Conservation (phyloP, 2,888 invertebrate genomes). For the Erannis defoliaria region DNA sequence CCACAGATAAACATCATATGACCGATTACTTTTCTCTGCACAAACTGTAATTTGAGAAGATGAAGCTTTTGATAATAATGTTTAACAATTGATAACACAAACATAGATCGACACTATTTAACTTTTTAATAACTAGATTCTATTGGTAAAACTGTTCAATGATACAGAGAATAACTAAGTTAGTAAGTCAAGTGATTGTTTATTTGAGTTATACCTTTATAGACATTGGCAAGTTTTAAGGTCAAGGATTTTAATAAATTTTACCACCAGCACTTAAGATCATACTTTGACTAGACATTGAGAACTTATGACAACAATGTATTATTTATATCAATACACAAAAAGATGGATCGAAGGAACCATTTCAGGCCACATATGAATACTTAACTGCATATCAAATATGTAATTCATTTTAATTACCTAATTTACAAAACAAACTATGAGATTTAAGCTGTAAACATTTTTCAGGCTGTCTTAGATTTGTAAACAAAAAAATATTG, state of each 20-base stretch:
- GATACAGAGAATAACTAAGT: too few species aligned
- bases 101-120: neutral
- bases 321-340: neutral
- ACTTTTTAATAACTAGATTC: neutral
- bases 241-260: neutral
- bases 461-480: neutral
- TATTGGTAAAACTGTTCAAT: too few species aligned
- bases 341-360: neutral
- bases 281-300: neutral
- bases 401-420: neutral
- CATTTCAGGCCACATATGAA: neutral
- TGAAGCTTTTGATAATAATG: conserved; percentile 6
- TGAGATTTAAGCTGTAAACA: neutral
- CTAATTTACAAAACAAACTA: neutral
- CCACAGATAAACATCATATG: conserved; percentile 5
- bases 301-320: too few species aligned
- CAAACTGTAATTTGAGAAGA: neutral
- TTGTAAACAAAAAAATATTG: conserved; percentile 18
- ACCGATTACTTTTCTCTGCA: conserved; percentile 4
- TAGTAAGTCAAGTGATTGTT: neutral
- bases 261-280: neutral
- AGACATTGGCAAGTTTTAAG: neutral
- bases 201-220: neutral
- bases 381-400: neutral
- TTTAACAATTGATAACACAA: conserved; percentile 1